phyloP scores from a whole-genome alignment of 2,888 invertebrate genomes.

The Acanthosepion lycidas region DNA sequence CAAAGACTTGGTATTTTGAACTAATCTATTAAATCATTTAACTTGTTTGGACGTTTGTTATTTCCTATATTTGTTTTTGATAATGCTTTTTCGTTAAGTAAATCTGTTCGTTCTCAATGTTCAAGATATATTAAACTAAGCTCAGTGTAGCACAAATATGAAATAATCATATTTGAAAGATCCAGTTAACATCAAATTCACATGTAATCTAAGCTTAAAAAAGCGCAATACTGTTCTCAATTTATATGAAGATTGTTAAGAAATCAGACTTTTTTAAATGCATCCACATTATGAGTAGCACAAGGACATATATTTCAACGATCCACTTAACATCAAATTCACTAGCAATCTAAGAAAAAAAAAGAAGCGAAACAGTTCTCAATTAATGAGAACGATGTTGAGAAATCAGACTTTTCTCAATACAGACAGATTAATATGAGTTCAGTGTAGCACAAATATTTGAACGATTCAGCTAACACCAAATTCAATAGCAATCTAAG shows the following conservation, averaged over 20 bases:
- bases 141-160: background rate
- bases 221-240: too few relatives aligned
- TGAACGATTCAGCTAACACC: too few relatives aligned
- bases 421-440: too few relatives aligned
- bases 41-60: background rate
- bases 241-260: too few relatives aligned
- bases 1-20: background rate
- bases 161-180: too few relatives aligned
- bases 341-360: background rate
- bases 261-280: background rate
- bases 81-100: background rate
- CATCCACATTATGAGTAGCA: background rate
- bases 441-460: too few relatives aligned
- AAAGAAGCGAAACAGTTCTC: too few relatives aligned
- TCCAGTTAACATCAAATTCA: too few relatives aligned
- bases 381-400: too few relatives aligned
- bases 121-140: background rate
- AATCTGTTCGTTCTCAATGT: background rate
- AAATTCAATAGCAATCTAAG: too few relatives aligned
- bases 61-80: background rate
- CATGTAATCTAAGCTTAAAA: too few relatives aligned
- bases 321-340: background rate
- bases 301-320: background rate
- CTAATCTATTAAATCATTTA: background rate
- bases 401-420: too few relatives aligned